phyloP scores from a whole-genome alignment of 2,797 vertebrate genomes.

The Fistularia tabacaria region DNA sequence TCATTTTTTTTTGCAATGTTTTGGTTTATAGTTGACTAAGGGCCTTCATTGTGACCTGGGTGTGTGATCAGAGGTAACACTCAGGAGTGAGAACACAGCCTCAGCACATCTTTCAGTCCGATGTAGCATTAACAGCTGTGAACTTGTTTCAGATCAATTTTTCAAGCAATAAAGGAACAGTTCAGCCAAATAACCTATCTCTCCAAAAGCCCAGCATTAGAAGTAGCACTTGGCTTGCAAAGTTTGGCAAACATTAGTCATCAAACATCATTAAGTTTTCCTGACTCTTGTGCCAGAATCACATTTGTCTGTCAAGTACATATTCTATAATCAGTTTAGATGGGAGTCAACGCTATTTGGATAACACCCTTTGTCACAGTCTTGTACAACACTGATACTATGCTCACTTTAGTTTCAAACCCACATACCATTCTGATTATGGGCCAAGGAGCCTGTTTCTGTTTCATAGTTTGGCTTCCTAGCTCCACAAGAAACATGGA shows the following conservation, averaged over 20 bases:
- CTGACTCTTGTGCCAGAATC: background rate
- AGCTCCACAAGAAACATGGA: constrained; percentile 43
- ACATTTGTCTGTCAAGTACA: background rate
- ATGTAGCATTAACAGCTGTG: constrained; percentile 57
- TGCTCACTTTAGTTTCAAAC: constrained; percentile 48
- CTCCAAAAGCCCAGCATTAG: no score
- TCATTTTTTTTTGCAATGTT: no score
- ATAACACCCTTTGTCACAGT: constrained; percentile 36
- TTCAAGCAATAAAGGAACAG: constrained; percentile 38
- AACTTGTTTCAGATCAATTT: constrained; percentile 43
- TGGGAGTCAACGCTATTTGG: constrained; percentile 29
- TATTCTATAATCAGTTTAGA: constrained; percentile 6
- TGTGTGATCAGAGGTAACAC: background rate
- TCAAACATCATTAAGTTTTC: no score
- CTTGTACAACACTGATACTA: constrained; percentile 27
- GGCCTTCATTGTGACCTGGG: no score
- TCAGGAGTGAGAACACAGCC: constrained; percentile 11
- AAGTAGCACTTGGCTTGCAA: no score
- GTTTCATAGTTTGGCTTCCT: constrained; percentile 54
- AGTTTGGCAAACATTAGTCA: no score
- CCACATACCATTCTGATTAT: constrained; percentile 62
- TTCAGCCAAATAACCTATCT: constrained; percentile 34
- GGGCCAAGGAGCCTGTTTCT: constrained; percentile 58
- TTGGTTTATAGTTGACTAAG: background rate
- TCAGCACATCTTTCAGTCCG: no score